Percentiles rank a stretch among this genome's conserved stretches.
Evolutionary conservation across 2,797 vertebrate species (phyloP).

Genomic region (Hydrocynus forskahlii): DNA sequence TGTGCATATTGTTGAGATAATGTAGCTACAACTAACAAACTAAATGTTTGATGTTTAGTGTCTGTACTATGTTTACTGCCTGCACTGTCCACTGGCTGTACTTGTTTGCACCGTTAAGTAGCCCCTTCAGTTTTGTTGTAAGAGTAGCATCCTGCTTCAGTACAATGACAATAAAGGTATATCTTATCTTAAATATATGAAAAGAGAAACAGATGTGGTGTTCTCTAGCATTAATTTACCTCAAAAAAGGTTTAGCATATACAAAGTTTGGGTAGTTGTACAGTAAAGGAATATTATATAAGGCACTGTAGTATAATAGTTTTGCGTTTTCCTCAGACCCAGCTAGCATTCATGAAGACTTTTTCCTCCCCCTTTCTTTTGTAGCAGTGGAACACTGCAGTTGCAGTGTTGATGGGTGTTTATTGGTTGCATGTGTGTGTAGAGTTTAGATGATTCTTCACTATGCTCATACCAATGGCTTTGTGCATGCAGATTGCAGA

Average conservation of each 20-base stretch:
- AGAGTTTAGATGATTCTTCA: background rate
- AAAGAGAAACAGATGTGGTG: background rate
- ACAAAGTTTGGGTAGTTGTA: background rate
- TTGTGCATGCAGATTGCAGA: background rate
- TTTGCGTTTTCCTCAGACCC: background rate
- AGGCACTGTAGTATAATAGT: too few relatives aligned
- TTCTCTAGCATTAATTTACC: background rate
- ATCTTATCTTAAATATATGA: background rate
- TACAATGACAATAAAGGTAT: too few relatives aligned
- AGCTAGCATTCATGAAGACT: too few relatives aligned
- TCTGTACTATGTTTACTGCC: too few relatives aligned
- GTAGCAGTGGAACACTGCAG: too few relatives aligned
- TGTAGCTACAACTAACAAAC: background rate
- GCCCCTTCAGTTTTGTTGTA: too few relatives aligned
- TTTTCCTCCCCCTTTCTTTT: background rate
- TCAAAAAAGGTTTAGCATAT: background rate
- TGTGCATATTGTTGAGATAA: background rate
- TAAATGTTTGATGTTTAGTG: too few relatives aligned
- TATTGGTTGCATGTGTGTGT: background rate
- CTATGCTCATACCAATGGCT: background rate
- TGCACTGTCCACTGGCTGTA: too few relatives aligned
- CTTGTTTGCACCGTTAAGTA: too few relatives aligned
- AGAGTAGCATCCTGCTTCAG: too few relatives aligned
- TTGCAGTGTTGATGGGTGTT: background rate
- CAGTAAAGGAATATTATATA: too few relatives aligned